Base-by-base conservation (phyloP, 2,797 vertebrate species). In the Antrozous pallidus region DNA sequence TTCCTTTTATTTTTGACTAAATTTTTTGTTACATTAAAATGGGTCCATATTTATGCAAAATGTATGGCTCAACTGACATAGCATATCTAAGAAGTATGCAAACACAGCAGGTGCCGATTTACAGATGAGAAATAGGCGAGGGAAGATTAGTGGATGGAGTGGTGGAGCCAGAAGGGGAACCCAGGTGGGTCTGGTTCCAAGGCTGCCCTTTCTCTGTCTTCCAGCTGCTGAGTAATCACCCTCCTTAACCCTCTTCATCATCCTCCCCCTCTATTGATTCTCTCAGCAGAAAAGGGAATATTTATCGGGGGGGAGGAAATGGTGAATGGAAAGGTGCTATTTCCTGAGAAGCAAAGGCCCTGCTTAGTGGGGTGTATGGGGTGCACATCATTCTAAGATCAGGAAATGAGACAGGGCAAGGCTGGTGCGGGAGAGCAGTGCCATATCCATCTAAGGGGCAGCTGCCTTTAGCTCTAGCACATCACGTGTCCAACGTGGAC, bases 401-500 rank as follows among this genome's bases (percentile, higher is more conserved):
- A 16, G 31, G 36, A 54, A 11, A 58, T 58, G 56, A 28, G 56
- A 58, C 56, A 58, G 56, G 56, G 24, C 18, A 33, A 49, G 54
- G 5, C 17, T 61, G 4, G 36, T 51, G 91, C 10, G 1, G 33
- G 26, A 36, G n/a, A 36, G 6, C 16, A 7, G 17, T 17, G 33
- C 16, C 71, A 1, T 22, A 0, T 2, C 26, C 26, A 17, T 56
- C 11, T 17, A 6, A 54, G 49, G 65, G 58, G 6, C 18, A 38
- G 36, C 12, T 74, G 51, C 74, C 74, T 69, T 40, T 18, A 33
- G 36, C 26, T 67, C 28, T 4, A 33, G 13, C 45, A 9, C 8
- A 0, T 24, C 0, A 2, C n/a, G 31, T 26, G 8, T 20, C 17
- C 17, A 1, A 42, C 1, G 31, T 22, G 45, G 24, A 28, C 42